These are phyloP conservation scores for Lipotes vexillifer DNA, from an alignment of 2,113 vertebrate species.

Conservation along the genomic window DNA sequence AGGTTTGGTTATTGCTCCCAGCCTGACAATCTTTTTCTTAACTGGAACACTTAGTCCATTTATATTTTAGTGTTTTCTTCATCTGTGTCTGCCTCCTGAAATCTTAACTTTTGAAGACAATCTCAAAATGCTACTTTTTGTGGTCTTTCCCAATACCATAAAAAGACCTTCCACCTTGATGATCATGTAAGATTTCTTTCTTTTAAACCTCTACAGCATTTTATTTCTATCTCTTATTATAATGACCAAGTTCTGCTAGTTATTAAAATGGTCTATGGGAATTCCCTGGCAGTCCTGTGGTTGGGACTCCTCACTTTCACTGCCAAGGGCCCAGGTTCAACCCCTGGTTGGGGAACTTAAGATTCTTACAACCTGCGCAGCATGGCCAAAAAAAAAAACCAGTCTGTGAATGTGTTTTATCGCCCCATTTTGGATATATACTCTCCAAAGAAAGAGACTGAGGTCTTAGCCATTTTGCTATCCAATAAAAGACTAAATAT, in stretches of 20 bases:
- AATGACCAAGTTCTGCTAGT: not conserved
- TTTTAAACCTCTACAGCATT: not conserved
- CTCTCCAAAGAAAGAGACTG: not conserved
- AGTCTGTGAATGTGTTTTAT: not conserved
- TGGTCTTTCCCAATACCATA: not conserved
- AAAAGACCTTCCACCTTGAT: not conserved
- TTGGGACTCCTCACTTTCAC: not conserved
- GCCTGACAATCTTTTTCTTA: not conserved
- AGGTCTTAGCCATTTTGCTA: not conserved
- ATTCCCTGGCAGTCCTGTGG: not conserved
- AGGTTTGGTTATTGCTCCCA: not conserved
- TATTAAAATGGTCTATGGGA: not conserved
- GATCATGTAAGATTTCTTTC: not conserved
- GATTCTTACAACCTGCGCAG: not conserved
- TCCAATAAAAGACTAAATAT: not conserved
- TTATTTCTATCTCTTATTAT: not conserved
- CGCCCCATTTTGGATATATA: not conserved
- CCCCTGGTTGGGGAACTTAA: not conserved
- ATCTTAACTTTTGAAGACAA: slow-evolving; percentile 21
- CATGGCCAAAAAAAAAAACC: not conserved
- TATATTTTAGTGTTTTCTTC: not conserved
- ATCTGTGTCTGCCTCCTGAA: not conserved
- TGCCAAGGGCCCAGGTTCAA: not conserved
- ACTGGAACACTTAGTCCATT: not conserved
- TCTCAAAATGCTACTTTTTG: slow-evolving; percentile 2